Evolutionary conservation across 2,888 invertebrate genomes (phyloP), one percentile per base, ranked within the genome.

Genomic region (Diarsia mendica): DNA sequence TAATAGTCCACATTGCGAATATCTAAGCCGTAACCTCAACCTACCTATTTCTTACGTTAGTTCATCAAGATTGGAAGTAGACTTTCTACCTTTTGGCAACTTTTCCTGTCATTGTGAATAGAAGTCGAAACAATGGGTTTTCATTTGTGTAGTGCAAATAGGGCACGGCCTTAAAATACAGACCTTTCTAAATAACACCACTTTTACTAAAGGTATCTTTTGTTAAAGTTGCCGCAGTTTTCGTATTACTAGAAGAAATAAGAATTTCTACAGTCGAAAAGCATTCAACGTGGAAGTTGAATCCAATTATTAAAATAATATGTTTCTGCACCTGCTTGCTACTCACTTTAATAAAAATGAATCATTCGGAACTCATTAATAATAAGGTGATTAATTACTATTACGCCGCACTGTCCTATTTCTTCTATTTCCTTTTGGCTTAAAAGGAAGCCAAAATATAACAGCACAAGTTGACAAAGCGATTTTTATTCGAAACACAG

Each of bases 21-120:
- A 67, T 76, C 10, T 33, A 49, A 49, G 33, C 15, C 10, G 33
- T 76, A 44, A 23, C 39, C 66, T 48, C 20, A 53, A 61, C 46
- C 60, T 44, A 67, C 53, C 46, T 68, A 61, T 82, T 74, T 80
- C 69, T 51, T 51, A 49, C 66, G 65, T 68, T 53, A 53, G 58
- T 64, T 58, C 60, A 70, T 70, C 15, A 55, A 48, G 39, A 84
- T 69, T 75, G 68, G 33, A 39, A 64, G 66, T 60, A 67, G 44
- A 82, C 72, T 86, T 86, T 86, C 84, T 84, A 73, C 66, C 67
- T 74, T 76, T 75, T 75, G 68, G 81, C 73, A 83, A 65, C 51
- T 74, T 86, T 86, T 77, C 81, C 78, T 78, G 76, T 71, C 86
- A 84, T 86, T 84, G 74, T 85, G 76, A 75, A 70, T 75, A 65